Evolutionary conservation across 2,113 vertebrate genomes (phyloP).

Genomic region (Panthera leo): DNA sequence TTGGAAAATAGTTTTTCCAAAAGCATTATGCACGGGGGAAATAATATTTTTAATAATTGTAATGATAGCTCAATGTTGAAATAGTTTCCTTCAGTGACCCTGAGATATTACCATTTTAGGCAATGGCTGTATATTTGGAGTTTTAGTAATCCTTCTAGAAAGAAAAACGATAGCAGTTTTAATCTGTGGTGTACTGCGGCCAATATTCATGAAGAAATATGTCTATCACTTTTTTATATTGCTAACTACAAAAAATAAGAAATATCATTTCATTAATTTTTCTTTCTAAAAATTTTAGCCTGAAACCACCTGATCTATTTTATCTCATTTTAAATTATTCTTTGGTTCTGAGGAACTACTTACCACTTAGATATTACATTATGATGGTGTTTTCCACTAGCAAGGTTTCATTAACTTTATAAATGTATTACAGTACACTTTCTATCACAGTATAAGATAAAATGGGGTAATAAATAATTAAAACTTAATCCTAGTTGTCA

Average conservation of each 20-base stretch:
- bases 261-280: constrained; percentile 17
- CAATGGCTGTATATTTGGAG: background rate
- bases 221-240: constrained; percentile 9
- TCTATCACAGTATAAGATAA: constrained; percentile 13
- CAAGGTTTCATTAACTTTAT: constrained; percentile 33
- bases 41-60: background rate
- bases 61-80: background rate
- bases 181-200: background rate
- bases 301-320: background rate
- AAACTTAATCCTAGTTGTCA: constrained; percentile 34
- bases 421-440: background rate
- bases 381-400: background rate
- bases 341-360: background rate
- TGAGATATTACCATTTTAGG: background rate
- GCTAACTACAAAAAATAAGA: background rate
- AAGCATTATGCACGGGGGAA: background rate
- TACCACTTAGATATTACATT: background rate
- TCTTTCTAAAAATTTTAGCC: background rate
- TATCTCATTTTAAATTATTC: background rate
- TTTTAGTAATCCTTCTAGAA: background rate
- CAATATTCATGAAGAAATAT: background rate
- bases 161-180: background rate
- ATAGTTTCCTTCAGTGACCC: background rate
- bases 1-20: background rate
- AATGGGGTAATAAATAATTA: constrained; percentile 51